Percentiles rank a stretch among this genome's conserved stretches.
phyloP scores from a whole-genome alignment of 2,888 invertebrate species.

The Caenorhabditis japonica region DNA sequence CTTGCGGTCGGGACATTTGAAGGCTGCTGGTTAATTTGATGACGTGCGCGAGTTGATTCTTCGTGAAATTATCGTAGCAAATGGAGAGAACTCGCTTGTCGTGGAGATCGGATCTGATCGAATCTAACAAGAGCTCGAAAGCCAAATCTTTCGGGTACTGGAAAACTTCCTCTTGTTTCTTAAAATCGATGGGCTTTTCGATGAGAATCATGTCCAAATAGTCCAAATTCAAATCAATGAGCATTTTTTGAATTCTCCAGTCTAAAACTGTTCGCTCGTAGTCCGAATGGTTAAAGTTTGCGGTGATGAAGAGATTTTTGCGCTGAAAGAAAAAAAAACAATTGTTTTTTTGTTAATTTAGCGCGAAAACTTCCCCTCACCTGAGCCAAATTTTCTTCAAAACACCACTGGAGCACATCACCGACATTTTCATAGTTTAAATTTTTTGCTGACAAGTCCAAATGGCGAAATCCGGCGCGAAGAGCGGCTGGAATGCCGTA shows the following conservation, averaged over 20 bases:
- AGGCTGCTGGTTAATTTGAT: too few species aligned
- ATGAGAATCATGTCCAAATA: constrained; percentile 74
- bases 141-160: constrained; percentile 60
- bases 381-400: too few species aligned
- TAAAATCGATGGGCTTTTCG: constrained; percentile 76
- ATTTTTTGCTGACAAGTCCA: too few species aligned
- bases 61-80: constrained; percentile 75
- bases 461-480: too few species aligned
- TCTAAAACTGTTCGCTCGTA: constrained; percentile 76
- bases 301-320: constrained; percentile 74
- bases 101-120: constrained; percentile 65
- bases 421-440: too few species aligned
- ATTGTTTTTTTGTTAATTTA: too few species aligned
- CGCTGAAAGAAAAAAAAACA: too few species aligned
- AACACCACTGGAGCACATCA: too few species aligned
- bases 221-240: constrained; percentile 55
- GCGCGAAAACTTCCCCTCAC: too few species aligned
- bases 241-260: constrained; percentile 57
- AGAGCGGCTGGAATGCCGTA: too few species aligned
- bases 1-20: too few species aligned
- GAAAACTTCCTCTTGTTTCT: constrained; percentile 54
- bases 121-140: constrained; percentile 13
- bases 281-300: constrained; percentile 57
- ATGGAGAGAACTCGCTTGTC: too few species aligned
- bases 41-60: constrained; percentile 44